phyloP scores from a whole-genome alignment of 2,888 invertebrate species.

The Synergus umbraculus region DNA sequence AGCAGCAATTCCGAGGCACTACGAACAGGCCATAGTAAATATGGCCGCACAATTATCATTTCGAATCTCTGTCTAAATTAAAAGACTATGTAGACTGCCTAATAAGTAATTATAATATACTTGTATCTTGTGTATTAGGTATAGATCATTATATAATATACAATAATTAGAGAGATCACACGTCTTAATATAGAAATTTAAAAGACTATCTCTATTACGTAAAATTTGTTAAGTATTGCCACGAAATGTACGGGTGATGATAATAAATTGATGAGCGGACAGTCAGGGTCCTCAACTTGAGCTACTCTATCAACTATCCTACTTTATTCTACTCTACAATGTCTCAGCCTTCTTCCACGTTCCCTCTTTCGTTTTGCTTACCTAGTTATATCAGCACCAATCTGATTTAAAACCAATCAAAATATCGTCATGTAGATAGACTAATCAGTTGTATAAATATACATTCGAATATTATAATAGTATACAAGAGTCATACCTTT shows the following conservation, averaged over 20 bases:
- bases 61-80: slow-evolving; percentile 72
- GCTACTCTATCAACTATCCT: slow-evolving; percentile 74
- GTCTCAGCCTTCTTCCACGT: slow-evolving; percentile 77
- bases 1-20: slow-evolving; percentile 78
- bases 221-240: slow-evolving; percentile 74
- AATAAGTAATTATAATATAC: slow-evolving; percentile 68
- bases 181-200: slow-evolving; percentile 77
- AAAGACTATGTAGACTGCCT: slow-evolving; percentile 66
- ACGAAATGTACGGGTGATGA: slow-evolving; percentile 69
- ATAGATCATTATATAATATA: slow-evolving; percentile 73
- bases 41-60: slow-evolving; percentile 77
- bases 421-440: slow-evolving; percentile 75
- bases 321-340: slow-evolving; percentile 72
- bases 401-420: slow-evolving; percentile 76
- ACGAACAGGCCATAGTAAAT: slow-evolving; percentile 77
- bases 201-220: slow-evolving; percentile 77
- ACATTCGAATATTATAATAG: slow-evolving; percentile 76
- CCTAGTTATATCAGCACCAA: slow-evolving; percentile 74
- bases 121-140: slow-evolving; percentile 69
- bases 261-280: slow-evolving; percentile 69
- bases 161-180: slow-evolving; percentile 78
- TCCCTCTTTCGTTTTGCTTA: slow-evolving; percentile 68
- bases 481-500: slow-evolving; percentile 73
- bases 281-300: slow-evolving; percentile 70
- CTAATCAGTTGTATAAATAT: slow-evolving; percentile 77